A percentile compares a stretch with the other conserved stretches of the same genome.
Evolutionary conservation across 53 echinoderm and acorn worm genomes (phyloP).

Genomic region (Pentamera pediparva): DNA sequence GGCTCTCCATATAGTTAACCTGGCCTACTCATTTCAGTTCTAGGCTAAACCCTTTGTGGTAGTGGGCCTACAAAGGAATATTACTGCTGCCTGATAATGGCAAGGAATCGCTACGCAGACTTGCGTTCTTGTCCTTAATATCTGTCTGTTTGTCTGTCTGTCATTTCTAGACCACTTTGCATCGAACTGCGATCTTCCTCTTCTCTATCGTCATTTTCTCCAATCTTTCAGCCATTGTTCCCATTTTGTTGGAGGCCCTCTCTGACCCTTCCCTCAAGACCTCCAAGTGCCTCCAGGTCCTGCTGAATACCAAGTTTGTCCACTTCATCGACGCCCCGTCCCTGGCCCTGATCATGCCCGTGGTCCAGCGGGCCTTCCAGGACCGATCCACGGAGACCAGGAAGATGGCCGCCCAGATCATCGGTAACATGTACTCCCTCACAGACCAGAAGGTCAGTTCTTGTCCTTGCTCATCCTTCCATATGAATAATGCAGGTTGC

Average conservation of each 20-base stretch:
- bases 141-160: no score
- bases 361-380: conserved; percentile 86
- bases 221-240: conserved; percentile 87
- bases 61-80: no score
- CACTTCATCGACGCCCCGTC: conserved; percentile 99
- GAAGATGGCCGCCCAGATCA: conserved; percentile 97
- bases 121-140: no score
- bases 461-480: not conserved
- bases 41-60: no score
- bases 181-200: no score
- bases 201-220: no score
- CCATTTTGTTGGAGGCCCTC: conserved; percentile 77
- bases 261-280: conserved; percentile 84
- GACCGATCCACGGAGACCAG: conserved; percentile 88
- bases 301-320: conserved; percentile 94
- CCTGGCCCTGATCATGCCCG: conserved; percentile 98
- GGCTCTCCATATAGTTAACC: no score
- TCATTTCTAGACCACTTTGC: no score
- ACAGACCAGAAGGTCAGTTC: conserved; percentile 83
- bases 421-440: conserved; percentile 99
- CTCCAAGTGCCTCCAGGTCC: conserved; percentile 62
- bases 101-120: no score
- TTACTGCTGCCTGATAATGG: no score
- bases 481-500: not conserved
- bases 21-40: no score